Evolutionary conservation across 2,797 vertebrate species (phyloP), one percentile per base, ranked within the genome.

Genomic region (Hapalemur alaotrensis): DNA sequence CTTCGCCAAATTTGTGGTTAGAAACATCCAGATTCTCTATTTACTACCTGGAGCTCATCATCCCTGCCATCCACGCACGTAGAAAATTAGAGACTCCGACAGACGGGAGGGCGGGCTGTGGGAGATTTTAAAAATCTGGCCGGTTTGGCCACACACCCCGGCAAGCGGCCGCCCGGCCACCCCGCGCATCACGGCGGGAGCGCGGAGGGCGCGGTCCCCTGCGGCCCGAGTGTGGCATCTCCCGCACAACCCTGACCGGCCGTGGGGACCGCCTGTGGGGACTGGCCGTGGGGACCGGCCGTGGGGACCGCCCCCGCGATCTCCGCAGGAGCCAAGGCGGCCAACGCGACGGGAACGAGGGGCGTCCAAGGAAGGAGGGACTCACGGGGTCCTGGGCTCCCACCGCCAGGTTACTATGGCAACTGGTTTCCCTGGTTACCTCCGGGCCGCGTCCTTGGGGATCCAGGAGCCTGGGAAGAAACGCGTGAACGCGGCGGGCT

Each of bases 101-200:
- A 99, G 98, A 98, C 90, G 96, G 98, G 85, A 97, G 82, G 98
- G 98, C 98, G 98, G 57, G 9, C 57, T 28, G 10, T 59, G 9
- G 57, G 57, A 59, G 57, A 59, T 98, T 96, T 97, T 97, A 97
- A 97, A 98, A 98, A 98, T 97, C 98, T 98, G 98, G 98, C 97
- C 13, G 57, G 63, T 97, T 94, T 98, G 98, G 93, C 97, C 78
- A 54, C 96, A 94, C 98, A 93, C 61, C 93, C 93, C 96, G 98
- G 98, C 97, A 97, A 70, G 59, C 46, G 1, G 17, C 63, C 3
- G 32, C 63, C 63, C 4, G 17, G 61, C 15, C 32, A 18, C 15
- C 63, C 7, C 32, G 2, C 32, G 32, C 5, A 13, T 63, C 61
- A 63, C 61, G 0, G 6, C 6, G 61, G 61, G 30, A 63, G 61